Conservation (phyloP, 2,888 invertebrate species). For the Melitaea athalia region DNA sequence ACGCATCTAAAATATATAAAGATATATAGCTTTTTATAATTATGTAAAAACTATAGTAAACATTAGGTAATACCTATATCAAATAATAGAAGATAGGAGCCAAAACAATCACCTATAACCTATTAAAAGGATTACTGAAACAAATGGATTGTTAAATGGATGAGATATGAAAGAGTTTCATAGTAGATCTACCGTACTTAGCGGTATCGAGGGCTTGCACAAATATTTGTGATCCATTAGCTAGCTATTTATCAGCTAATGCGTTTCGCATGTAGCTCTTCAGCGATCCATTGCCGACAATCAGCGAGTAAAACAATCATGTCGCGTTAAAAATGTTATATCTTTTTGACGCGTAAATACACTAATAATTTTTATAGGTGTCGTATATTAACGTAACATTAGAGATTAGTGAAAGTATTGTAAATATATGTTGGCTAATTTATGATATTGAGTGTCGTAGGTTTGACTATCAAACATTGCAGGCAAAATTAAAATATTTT, state of each 20-base stretch:
- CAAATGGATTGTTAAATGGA: conserved; percentile 36
- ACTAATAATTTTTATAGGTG: conserved; percentile 15
- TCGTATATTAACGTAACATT: conserved; percentile 4
- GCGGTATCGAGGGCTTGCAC: conserved; percentile 46
- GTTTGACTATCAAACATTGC: no score
- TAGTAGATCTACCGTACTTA: conserved; percentile 37
- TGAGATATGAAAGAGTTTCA: conserved; percentile 28
- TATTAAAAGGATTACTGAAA: conserved; percentile 37
- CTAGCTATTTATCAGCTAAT: conserved; percentile 61
- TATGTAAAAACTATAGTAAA: not conserved
- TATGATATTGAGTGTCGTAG: not conserved
- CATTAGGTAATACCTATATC: not conserved
- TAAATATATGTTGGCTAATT: conserved; percentile 3
- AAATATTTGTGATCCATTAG: conserved; percentile 67
- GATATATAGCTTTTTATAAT: no score
- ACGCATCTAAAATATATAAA: no score
- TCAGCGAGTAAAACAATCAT: conserved; percentile 32
- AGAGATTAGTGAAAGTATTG: conserved; percentile 9
- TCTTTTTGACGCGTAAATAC: conserved; percentile 27
- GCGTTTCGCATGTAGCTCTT: conserved; percentile 60
- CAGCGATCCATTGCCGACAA: conserved; percentile 33
- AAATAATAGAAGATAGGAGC: conserved; percentile 18
- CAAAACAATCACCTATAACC: conserved; percentile 34
- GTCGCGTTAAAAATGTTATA: conserved; percentile 25
- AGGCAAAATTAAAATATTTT: no score